Base-by-base conservation (phyloP, 2,888 invertebrate genomes). In the Myathropa florea region DNA sequence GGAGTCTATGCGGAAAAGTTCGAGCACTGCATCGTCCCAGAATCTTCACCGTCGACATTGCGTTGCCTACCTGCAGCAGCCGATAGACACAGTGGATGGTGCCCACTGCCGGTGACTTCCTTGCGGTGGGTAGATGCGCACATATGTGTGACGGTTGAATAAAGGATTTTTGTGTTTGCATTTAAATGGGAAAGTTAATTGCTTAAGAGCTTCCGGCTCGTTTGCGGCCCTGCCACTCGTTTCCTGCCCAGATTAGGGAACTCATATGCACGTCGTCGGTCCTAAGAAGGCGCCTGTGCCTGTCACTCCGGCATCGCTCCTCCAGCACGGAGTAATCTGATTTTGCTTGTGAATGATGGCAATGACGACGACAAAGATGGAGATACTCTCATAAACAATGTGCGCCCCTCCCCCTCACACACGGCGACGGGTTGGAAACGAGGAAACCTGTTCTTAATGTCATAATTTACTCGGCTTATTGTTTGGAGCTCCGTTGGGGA, bases 101-200 rank as follows among this genome's bases (percentile, higher is more conserved):
- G 18, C 46, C 39, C 39, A n/a, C 39, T 46, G 39, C 53, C 60
- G 30, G 64, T 6, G 57, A 76, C 28, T 75, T 70, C 53, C 73
- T 24, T 6, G 64, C 46, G 39, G 9, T 26, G 46, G 24, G 28
- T 18, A 39, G 24, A 55, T 59, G 21, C 63, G 24, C 30, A 24
- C 57, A 39, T 14, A 64, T 36, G 55, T 82, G 63, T 57, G 73
- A 57, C 75, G 78, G 68, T 61, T 82, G 70, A 78, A 83, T 78
- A 75, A 83, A 78, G 65, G 65, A 82, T 83, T 86, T 86, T 85
- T 85, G 78, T 82, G 86, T 86, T 83, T 83, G 78, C 78, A 86
- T 83, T 83, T 86, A 86, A 86, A 83, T 86, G 78, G 70, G 46
- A 86, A 86, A 86, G 83, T 86, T 83, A 78, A 79, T 83, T 86